These are phyloP conservation scores for Ormyrus nitidulus DNA, from an alignment of 2,888 invertebrate species.

Conservation along the genomic window DNA sequence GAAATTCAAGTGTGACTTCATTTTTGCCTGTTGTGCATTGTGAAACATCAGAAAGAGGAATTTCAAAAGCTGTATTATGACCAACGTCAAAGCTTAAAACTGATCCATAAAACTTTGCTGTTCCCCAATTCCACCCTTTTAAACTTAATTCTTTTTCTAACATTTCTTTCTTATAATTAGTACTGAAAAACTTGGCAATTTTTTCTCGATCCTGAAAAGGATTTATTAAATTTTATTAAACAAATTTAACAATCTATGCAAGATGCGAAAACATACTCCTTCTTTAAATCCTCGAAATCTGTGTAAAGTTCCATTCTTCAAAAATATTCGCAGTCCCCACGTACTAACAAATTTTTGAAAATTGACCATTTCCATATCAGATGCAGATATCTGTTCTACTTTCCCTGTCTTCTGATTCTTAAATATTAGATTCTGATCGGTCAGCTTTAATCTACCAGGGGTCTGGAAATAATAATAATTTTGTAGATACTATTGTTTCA, in stretches of 20 bases:
- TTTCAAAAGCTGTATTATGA: slow-evolving; percentile 92
- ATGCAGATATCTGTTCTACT: slow-evolving; percentile 90
- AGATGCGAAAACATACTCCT: slow-evolving; percentile 77
- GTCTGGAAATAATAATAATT: slow-evolving; percentile 79
- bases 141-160: slow-evolving; percentile 93
- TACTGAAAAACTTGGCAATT: slow-evolving; percentile 90
- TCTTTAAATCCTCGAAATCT: slow-evolving; percentile 97
- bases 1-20: slow-evolving; percentile 98
- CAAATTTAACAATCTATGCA: not conserved
- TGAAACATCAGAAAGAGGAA: slow-evolving; percentile 96
- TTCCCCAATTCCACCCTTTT: slow-evolving; percentile 99
- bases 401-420: slow-evolving; percentile 98
- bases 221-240: slow-evolving; percentile 15
- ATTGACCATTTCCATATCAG: slow-evolving; percentile 92
- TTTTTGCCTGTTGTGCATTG: slow-evolving; percentile 97
- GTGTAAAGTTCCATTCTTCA: slow-evolving; percentile 92
- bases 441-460: slow-evolving; percentile 93
- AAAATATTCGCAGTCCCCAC: slow-evolving; percentile 91
- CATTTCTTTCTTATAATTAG: slow-evolving; percentile 90
- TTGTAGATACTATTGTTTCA: slow-evolving; percentile 22
- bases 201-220: slow-evolving; percentile 90
- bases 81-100: slow-evolving; percentile 91
- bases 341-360: slow-evolving; percentile 95
- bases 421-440: slow-evolving; percentile 92
- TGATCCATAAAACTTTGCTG: slow-evolving; percentile 93